Evolutionary conservation across 2,797 vertebrate species (phyloP), one percentile per base, ranked within the genome.

Genomic region (Hydrocynus forskahlii): DNA sequence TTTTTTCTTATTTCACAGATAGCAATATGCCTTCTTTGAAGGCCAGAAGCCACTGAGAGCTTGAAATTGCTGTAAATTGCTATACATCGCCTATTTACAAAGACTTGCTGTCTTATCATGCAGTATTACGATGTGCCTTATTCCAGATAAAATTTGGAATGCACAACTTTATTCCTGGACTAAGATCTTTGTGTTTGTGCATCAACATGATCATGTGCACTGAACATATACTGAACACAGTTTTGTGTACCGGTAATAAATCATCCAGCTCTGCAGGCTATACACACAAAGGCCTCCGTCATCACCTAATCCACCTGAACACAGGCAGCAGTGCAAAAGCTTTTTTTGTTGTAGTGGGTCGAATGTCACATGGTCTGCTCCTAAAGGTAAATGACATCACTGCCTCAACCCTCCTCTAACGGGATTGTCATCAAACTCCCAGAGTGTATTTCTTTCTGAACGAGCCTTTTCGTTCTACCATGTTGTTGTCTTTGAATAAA

Each of bases 361-460:
- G 19, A 17, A 12, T 52, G 23, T 54, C 13, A 17, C 52, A 12
- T 25, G 52, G 5, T 16, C 23, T 8, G 8, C 16, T 55, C 70
- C 70, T 25, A 25, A 55, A 52, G 70, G 70, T 9, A 2, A n/a
- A 25, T 73, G 70, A 73, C 70, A 55, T 57, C 70, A 73, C 25
- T 57, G 52, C 1, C 45, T 55, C 43, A 23, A 54, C 1, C 48
- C 14, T 55, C 50, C 70, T 5, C 52, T 55, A 73, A 57, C 57
- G 66, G 66, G 70, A 52, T 73, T 73, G 70, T 73, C 70, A 73
- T 38, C 48, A 54, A 52, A 17, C 48, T 72, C 69, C 52, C 14
- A 73, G 70, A 73, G 70, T 71, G 52, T 73, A 73, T 57, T 25
- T 73, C 5, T 9, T 14, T 4, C 66, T 21, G 66, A 19, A 68